Percentiles rank a stretch among this genome's conserved stretches.
Conservation (phyloP, 2,113 vertebrate genomes). For the Pachyramphus minor region DNA sequence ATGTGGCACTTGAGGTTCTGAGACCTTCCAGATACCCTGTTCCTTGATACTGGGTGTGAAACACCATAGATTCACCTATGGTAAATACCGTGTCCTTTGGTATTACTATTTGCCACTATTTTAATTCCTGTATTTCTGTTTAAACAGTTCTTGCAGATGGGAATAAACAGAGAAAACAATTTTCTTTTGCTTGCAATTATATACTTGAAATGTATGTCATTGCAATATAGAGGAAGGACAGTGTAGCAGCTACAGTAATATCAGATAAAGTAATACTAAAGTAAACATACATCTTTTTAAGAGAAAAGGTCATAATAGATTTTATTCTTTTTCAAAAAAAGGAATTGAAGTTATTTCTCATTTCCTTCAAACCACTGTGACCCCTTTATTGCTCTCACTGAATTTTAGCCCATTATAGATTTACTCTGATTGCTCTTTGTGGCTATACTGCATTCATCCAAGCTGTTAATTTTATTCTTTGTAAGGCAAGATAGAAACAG, state of each 20-base stretch:
- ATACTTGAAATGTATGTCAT: not conserved
- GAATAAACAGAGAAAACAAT: not conserved
- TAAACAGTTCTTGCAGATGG: not conserved
- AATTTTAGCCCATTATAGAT: not conserved
- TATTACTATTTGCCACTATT: not conserved
- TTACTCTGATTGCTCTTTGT: not conserved
- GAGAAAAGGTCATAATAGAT: not conserved
- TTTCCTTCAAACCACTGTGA: not conserved
- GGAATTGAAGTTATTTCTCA: not conserved
- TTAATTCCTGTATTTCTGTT: not conserved
- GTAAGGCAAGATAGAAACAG: not conserved
- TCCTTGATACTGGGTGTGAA: not conserved
- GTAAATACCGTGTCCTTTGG: not conserved
- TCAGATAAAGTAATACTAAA: not conserved
- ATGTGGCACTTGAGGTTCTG: not conserved
- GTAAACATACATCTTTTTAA: not conserved
- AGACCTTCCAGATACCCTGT: not conserved
- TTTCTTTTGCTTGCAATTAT: not conserved
- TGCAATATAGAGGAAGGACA: not conserved
- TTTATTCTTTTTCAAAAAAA: not conserved
- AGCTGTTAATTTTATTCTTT: conserved; percentile 11
- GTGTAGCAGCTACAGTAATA: not conserved
- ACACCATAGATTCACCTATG: not conserved
- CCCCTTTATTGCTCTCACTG: not conserved
- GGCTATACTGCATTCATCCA: not conserved